These are phyloP conservation scores for Caradrina clavipalpis DNA, from an alignment of 2,888 invertebrate species.

Conservation along the genomic window DNA sequence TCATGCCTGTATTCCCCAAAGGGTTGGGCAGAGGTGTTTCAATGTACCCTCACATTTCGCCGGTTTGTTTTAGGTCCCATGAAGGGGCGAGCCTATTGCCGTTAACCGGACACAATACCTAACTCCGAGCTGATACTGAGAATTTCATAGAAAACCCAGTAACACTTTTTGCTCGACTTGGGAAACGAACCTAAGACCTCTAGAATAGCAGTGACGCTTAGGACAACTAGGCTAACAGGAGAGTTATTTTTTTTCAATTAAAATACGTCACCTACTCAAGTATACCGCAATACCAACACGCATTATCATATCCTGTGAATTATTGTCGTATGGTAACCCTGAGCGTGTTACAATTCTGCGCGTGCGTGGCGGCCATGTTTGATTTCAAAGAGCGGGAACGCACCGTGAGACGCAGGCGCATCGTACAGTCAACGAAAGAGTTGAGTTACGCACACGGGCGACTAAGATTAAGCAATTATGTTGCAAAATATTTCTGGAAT, in stretches of 20 bases:
- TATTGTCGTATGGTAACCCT: conserved; percentile 61
- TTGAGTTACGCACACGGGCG: background rate
- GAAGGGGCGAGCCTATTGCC: too few species aligned
- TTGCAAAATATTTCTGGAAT: background rate
- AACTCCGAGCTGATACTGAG: too few species aligned
- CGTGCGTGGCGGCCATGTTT: conserved; percentile 66
- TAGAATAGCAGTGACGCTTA: too few species aligned
- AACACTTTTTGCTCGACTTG: too few species aligned
- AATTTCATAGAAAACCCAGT: too few species aligned
- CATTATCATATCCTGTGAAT: conserved; percentile 62
- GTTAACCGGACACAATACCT: too few species aligned
- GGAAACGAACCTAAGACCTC: too few species aligned
- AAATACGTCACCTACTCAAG: conserved; percentile 22
- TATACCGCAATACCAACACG: conserved; percentile 28
- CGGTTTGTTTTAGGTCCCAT: too few species aligned
- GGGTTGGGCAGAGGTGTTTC: too few species aligned
- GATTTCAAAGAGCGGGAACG: conserved; percentile 67
- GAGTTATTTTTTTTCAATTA: background rate
- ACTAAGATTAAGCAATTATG: background rate
- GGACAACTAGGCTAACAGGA: too few species aligned
- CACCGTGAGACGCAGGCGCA: conserved; percentile 58
- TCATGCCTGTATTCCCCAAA: too few species aligned
- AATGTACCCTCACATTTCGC: too few species aligned
- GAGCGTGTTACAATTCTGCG: conserved; percentile 65
- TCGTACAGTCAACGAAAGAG: conserved; percentile 18